These are phyloP conservation scores for Lagopus leucura DNA, from an alignment of 2,113 vertebrate genomes.

Conservation along the genomic window DNA sequence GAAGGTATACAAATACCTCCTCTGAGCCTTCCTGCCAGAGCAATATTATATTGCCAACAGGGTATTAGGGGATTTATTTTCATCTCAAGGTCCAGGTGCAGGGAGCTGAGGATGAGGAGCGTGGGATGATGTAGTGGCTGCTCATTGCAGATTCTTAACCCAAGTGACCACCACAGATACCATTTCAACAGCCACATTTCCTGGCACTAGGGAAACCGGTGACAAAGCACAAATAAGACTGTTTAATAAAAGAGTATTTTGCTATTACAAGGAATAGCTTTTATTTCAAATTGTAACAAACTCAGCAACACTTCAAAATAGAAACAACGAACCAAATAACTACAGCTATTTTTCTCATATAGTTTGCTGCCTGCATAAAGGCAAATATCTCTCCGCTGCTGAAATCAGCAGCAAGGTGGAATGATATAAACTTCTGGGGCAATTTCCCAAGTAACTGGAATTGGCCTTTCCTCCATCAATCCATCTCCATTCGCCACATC, in stretches of 20 bases:
- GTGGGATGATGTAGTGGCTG: not conserved
- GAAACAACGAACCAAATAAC: not conserved
- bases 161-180: not conserved
- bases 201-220: not conserved
- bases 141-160: not conserved
- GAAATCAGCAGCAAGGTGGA: not conserved
- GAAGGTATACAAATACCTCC: not conserved
- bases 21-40: not conserved
- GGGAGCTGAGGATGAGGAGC: not conserved
- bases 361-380: not conserved
- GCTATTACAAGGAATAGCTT: not conserved
- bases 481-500: not conserved
- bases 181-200: not conserved
- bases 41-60: not conserved
- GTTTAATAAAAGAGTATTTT: not conserved
- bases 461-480: not conserved
- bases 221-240: rapidly evolving
- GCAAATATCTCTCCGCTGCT: not conserved
- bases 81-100: not conserved
- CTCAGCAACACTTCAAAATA: not conserved
- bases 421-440: not conserved
- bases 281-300: not conserved
- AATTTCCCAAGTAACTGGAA: not conserved
- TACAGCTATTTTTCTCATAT: not conserved
- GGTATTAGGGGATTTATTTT: not conserved